A percentile compares a stretch with the other conserved stretches of the same genome.
phyloP scores from a whole-genome alignment of 1,140 invertebrate genomes.

The Chlorops oryzae region DNA sequence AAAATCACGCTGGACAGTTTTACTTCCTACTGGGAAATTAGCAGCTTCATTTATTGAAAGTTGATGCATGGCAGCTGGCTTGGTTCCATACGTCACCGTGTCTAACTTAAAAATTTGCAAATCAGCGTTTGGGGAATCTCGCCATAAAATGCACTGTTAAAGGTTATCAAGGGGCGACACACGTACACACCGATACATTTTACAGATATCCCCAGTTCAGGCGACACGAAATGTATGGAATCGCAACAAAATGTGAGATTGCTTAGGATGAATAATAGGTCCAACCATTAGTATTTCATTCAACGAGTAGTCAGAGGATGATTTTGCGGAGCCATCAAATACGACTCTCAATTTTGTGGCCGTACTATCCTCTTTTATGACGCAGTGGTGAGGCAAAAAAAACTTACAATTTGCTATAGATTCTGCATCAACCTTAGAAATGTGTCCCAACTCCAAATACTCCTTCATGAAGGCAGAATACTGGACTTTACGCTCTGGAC shows the following conservation, averaged over 20 bases:
- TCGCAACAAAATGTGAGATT: no score
- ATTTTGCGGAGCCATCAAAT: no score
- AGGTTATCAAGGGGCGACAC: no score
- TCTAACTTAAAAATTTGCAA: constrained; percentile 10
- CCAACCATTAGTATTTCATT: no score
- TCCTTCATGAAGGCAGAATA: constrained; percentile 36
- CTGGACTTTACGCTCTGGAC: not conserved
- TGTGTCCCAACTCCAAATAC: constrained; percentile 25
- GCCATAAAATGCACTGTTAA: constrained; percentile 37
- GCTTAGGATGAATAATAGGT: no score
- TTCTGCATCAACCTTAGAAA: constrained; percentile 17
- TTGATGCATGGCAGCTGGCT: constrained; percentile 19
- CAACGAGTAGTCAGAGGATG: no score
- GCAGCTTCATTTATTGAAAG: constrained; percentile 31
- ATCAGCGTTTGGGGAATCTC: constrained; percentile 5
- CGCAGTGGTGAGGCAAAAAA: not conserved
- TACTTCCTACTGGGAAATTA: constrained; percentile 23
- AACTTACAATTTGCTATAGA: not conserved
- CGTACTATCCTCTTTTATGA: not conserved
- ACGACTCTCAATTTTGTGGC: no score
- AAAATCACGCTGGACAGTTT: constrained; percentile 29
- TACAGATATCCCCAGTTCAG: no score
- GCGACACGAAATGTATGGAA: no score
- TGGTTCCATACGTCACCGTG: constrained; percentile 22
- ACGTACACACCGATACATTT: no score